phyloP scores from a whole-genome alignment of 2,113 vertebrate species.

The Bucco capensis region DNA sequence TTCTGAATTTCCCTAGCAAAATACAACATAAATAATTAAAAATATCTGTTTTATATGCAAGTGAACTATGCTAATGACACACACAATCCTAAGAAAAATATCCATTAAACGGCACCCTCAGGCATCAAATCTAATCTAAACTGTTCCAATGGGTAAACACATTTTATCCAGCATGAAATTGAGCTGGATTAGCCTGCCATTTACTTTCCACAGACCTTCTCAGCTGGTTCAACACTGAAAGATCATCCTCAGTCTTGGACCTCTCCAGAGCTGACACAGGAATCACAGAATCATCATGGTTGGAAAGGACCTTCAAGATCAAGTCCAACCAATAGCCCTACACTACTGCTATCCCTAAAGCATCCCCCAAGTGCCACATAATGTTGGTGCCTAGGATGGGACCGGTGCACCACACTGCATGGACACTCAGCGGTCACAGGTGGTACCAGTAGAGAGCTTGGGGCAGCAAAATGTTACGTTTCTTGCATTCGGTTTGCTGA shows the following conservation, averaged over 20 bases:
- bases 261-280: background rate
- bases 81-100: background rate
- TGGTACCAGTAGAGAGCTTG: accelerated
- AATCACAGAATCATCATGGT: too few relatives aligned
- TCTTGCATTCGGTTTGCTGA: background rate
- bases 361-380: too few relatives aligned
- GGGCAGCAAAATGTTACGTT: background rate
- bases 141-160: background rate
- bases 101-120: background rate
- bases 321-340: too few relatives aligned
- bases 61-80: background rate
- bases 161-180: background rate
- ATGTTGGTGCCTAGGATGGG: background rate
- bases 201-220: background rate
- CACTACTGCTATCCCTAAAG: too few relatives aligned
- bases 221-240: background rate
- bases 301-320: too few relatives aligned
- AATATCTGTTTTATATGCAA: background rate
- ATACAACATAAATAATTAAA: background rate
- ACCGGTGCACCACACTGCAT: accelerated
- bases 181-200: background rate
- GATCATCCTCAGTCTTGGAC: accelerated
- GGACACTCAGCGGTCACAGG: background rate
- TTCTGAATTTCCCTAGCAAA: background rate
- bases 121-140: background rate